A percentile compares a stretch with the other conserved stretches of the same genome.
Evolutionary conservation across 2,888 invertebrate species (phyloP).

Genomic region (Gastracanthus pulcherrimus): DNA sequence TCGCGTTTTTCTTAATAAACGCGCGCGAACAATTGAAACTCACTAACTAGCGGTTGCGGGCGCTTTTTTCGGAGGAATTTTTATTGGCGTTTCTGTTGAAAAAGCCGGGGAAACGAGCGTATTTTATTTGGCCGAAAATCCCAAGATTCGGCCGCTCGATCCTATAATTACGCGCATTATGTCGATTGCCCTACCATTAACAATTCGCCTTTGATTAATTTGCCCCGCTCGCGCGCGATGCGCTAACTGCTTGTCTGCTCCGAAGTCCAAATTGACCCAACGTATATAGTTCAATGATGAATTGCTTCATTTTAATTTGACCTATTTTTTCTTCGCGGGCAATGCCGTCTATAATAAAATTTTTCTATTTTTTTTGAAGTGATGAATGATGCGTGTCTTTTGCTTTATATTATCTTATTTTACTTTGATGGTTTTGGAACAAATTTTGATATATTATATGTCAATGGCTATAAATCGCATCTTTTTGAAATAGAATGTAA

Average conservation of each 20-base stretch:
- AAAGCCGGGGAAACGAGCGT: conserved; percentile 18
- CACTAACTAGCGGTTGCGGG: conserved; percentile 14
- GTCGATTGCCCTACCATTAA: conserved; percentile 67
- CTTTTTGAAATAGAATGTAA: too few species aligned
- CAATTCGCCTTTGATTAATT: conserved; percentile 69
- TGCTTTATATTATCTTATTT: too few species aligned
- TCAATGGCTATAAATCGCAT: too few species aligned
- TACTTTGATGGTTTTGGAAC: too few species aligned
- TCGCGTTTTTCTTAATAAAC: not conserved
- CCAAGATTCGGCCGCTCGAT: conserved; percentile 39
- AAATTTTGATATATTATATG: too few species aligned
- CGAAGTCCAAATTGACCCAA: conserved; percentile 20
- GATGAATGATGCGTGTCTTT: not conserved
- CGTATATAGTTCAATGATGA: conserved; percentile 25
- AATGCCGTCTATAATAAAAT: conserved; percentile 5
- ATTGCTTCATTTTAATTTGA: conserved; percentile 45
- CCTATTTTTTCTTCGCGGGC: conserved; percentile 24
- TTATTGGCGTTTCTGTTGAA: conserved; percentile 45
- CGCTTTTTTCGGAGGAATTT: conserved; percentile 34
- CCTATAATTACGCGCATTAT: conserved; percentile 67
- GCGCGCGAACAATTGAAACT: conserved; percentile 27
- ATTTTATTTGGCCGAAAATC: conserved; percentile 51
- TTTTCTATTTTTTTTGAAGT: not conserved
- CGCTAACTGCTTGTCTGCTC: not conserved
- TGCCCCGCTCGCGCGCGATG: conserved; percentile 55